These are phyloP conservation scores for Triplophysa yarkandensis DNA, from an alignment of 2,797 vertebrate genomes.

Conservation along the genomic window DNA sequence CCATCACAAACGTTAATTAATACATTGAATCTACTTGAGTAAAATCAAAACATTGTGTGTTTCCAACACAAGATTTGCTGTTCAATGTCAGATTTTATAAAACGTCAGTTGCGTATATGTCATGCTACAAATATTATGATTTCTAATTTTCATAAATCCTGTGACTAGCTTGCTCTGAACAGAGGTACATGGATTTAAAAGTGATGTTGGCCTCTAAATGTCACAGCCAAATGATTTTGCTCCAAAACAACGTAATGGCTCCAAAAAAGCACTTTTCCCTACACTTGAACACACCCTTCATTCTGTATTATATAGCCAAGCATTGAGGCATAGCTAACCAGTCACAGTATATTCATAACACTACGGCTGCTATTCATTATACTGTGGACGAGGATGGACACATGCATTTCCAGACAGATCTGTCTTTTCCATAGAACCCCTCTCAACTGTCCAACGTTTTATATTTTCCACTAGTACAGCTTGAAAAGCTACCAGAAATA, in stretches of 20 bases:
- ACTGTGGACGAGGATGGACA: neutral
- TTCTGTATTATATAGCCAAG: constrained; percentile 2
- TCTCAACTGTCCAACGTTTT: neutral
- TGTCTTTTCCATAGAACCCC: constrained; percentile 12
- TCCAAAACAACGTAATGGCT: neutral
- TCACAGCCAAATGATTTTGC: neutral
- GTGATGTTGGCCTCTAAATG: neutral
- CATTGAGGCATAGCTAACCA: neutral
- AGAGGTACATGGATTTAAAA: neutral
- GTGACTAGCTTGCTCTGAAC: neutral
- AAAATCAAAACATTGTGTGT: no score
- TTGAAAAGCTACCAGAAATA: constrained; percentile 3
- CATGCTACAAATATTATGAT: no score
- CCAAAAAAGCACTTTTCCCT: neutral
- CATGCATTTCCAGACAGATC: neutral
- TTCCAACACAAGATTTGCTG: no score
- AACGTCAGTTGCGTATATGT: no score
- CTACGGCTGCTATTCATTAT: constrained; percentile 4
- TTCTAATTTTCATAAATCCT: no score
- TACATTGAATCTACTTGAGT: no score
- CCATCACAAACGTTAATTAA: no score
- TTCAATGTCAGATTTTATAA: no score
- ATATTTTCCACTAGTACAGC: constrained; percentile 11
- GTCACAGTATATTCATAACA: neutral
- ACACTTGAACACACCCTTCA: neutral